These are phyloP conservation scores for Aporrectodea caliginosa DNA, from an alignment of 1,140 invertebrate species.

Conservation along the genomic window DNA sequence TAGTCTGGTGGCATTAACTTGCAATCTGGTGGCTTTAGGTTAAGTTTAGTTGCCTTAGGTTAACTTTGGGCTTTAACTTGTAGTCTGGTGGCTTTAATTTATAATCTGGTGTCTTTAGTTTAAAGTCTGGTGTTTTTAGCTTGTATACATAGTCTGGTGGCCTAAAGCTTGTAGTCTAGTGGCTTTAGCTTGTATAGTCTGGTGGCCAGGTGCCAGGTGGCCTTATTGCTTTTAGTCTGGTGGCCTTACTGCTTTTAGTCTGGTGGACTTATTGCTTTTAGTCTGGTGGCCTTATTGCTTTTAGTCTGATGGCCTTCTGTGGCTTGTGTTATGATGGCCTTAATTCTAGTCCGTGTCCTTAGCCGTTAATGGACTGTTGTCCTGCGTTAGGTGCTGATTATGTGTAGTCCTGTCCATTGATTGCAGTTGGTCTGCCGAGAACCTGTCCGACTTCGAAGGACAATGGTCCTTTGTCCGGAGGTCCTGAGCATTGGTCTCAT, in stretches of 20 bases:
- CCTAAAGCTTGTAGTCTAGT: too few relatives aligned
- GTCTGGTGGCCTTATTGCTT: background rate
- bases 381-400: background rate
- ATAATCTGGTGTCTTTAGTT: too few relatives aligned
- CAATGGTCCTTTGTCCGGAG: background rate
- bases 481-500: background rate
- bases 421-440: background rate
- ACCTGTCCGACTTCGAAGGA: background rate
- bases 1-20: too few relatives aligned
- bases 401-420: background rate
- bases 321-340: background rate
- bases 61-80: too few relatives aligned
- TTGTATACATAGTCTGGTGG: too few relatives aligned
- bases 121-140: too few relatives aligned
- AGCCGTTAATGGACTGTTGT: background rate
- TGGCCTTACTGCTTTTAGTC: too few relatives aligned
- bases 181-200: background rate
- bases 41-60: too few relatives aligned
- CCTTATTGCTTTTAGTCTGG: too few relatives aligned
- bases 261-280: background rate
- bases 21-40: too few relatives aligned
- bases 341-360: background rate
- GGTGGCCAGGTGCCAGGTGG: too few relatives aligned
- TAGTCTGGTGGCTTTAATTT: too few relatives aligned
- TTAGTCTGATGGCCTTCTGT: background rate